Percentiles rank a stretch among this genome's conserved stretches.
Evolutionary conservation across 2,113 vertebrate species (phyloP).

Genomic region (Corythornis cristatus): DNA sequence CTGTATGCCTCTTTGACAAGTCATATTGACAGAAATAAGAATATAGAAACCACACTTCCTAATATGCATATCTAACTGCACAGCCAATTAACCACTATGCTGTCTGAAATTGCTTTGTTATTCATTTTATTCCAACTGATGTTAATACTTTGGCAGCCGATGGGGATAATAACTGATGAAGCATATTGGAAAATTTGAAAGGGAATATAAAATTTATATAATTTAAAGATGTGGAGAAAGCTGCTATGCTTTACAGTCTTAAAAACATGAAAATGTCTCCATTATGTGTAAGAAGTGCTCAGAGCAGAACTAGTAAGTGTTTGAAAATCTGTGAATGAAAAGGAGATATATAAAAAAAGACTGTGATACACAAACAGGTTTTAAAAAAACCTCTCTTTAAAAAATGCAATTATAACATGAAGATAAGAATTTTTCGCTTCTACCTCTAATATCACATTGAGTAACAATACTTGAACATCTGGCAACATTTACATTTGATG

Average conservation of each 20-base stretch:
- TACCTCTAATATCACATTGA: not conserved
- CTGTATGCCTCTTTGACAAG: conserved; percentile 72
- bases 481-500: conserved; percentile 37
- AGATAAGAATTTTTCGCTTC: conserved; percentile 1
- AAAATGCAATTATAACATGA: not conserved
- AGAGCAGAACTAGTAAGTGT: not conserved
- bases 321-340: not conserved
- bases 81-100: conserved; percentile 78
- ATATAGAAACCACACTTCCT: conserved; percentile 74
- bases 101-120: conserved; percentile 76
- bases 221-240: conserved; percentile 60
- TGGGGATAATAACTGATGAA: conserved; percentile 70
- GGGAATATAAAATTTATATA: conserved; percentile 55
- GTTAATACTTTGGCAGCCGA: conserved; percentile 71
- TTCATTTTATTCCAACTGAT: conserved; percentile 73
- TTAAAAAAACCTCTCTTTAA: not conserved
- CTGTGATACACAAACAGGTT: not conserved
- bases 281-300: not conserved
- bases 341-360: not conserved
- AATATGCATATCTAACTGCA: conserved; percentile 76
- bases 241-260: conserved; percentile 1
- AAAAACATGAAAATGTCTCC: not conserved
- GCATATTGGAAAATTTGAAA: conserved; percentile 68
- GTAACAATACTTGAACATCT: conserved; percentile 41
- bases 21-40: conserved; percentile 78